A percentile compares a stretch with the other conserved stretches of the same genome.
These are phyloP conservation scores for Caenorhabditis brenneri DNA, from an alignment of 1,140 invertebrate species.

Conservation along the genomic window DNA sequence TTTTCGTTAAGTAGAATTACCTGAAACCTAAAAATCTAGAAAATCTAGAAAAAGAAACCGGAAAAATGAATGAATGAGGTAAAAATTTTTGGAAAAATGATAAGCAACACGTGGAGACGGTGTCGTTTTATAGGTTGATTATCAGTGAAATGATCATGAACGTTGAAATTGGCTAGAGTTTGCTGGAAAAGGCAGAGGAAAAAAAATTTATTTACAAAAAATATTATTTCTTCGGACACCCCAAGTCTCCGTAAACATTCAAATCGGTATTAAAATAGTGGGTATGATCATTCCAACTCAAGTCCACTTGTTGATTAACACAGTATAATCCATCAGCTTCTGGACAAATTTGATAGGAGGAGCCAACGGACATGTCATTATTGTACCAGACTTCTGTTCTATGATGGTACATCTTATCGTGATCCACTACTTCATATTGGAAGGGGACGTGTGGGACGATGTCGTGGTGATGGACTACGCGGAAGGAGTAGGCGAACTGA, in stretches of 20 bases:
- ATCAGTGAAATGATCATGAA: too few species aligned
- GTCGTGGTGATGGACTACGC: slow-evolving; percentile 43
- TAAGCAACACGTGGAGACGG: too few species aligned
- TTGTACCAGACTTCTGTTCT: slow-evolving; percentile 50
- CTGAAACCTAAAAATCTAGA: not conserved
- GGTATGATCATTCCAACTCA: slow-evolving; percentile 39
- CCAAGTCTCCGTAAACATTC: slow-evolving; percentile 5
- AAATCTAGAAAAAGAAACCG: not conserved
- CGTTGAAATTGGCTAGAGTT: too few species aligned
- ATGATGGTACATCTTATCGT: slow-evolving; percentile 49
- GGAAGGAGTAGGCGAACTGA: slow-evolving; percentile 47
- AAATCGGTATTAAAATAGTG: slow-evolving; percentile 42
- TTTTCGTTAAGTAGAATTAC: not conserved
- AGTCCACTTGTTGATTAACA: slow-evolving; percentile 3
- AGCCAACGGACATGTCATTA: slow-evolving; percentile 34
- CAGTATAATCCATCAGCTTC: slow-evolving; percentile 47
- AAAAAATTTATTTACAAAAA: not conserved
- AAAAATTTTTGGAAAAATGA: too few species aligned
- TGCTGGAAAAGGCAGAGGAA: too few species aligned
- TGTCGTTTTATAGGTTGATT: too few species aligned
- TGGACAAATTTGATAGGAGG: slow-evolving; percentile 11
- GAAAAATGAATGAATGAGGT: too few species aligned
- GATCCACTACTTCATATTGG: slow-evolving; percentile 33
- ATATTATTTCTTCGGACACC: slow-evolving; percentile 45
- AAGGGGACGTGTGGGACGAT: slow-evolving; percentile 46